Conservation (phyloP, 2,888 invertebrate genomes). For the Parasteatoda lunata region DNA sequence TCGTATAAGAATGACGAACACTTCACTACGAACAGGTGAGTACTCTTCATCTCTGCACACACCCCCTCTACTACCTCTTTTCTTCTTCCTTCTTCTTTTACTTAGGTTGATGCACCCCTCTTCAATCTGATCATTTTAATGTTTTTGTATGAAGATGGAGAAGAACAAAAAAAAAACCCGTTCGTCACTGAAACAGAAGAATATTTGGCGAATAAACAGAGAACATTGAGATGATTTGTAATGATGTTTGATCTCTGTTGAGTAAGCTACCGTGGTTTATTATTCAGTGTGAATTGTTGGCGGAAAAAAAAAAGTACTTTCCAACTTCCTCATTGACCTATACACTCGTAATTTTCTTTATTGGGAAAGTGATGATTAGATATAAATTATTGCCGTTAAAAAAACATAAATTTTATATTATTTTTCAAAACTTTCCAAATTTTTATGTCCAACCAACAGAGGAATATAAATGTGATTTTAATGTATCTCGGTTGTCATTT, state of each 20-base stretch:
- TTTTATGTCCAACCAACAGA: too few relatives aligned
- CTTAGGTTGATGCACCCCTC: constrained; percentile 59
- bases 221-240: too few relatives aligned
- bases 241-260: too few relatives aligned
- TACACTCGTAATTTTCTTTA: not conserved
- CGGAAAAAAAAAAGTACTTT: not conserved
- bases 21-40: constrained; percentile 34
- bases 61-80: not conserved
- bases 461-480: too few relatives aligned
- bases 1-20: constrained; percentile 27
- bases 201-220: too few relatives aligned
- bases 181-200: constrained; percentile 7
- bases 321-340: constrained; percentile 42
- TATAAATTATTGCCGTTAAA: too few relatives aligned
- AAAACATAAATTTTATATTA: too few relatives aligned
- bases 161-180: too few relatives aligned
- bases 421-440: too few relatives aligned
- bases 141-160: constrained; percentile 11
- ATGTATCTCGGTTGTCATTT: too few relatives aligned
- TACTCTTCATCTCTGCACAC: constrained; percentile 4
- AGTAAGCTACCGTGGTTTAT: too few relatives aligned
- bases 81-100: not conserved
- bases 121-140: constrained; percentile 14
- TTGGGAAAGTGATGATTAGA: not conserved
- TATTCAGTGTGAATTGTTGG: constrained; percentile 2